These are phyloP conservation scores for Phaethornis superciliosus DNA, from an alignment of 2,113 vertebrate genomes.

Conservation along the genomic window DNA sequence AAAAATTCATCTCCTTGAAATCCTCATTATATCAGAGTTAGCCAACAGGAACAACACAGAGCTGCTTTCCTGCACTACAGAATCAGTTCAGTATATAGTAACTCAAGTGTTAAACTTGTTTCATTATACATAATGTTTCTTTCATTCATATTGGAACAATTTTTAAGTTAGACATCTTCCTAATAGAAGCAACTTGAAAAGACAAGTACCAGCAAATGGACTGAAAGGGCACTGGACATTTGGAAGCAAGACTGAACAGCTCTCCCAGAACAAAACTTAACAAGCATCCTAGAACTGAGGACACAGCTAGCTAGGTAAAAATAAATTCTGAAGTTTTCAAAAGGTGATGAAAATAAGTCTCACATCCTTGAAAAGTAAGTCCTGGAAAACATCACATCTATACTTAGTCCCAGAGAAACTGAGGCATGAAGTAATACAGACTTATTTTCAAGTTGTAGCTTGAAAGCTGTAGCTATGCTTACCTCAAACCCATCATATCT, in stretches of 20 bases:
- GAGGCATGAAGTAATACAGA: neutral
- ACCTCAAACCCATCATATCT: neutral
- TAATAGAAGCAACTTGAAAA: neutral
- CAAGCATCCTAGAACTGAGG: neutral
- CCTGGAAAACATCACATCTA: neutral
- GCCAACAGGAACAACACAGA: neutral
- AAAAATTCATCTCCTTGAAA: neutral
- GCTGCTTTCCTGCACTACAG: neutral
- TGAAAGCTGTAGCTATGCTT: neutral
- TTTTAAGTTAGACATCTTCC: neutral
- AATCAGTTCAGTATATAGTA: neutral
- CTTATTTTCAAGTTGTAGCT: neutral
- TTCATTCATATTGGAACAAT: neutral
- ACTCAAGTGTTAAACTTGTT: neutral
- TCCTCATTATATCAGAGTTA: neutral
- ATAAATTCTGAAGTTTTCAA: neutral
- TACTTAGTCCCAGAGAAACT: neutral
- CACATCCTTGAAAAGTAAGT: neutral
- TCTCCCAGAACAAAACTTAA: neutral
- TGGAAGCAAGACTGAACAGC: neutral
- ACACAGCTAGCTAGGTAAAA: neutral
- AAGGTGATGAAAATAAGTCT: neutral
- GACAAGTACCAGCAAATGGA: neutral
- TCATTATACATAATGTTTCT: neutral
- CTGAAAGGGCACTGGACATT: neutral